Conservation (phyloP, 2,113 vertebrate species). For the Cinclus mexicanus region DNA sequence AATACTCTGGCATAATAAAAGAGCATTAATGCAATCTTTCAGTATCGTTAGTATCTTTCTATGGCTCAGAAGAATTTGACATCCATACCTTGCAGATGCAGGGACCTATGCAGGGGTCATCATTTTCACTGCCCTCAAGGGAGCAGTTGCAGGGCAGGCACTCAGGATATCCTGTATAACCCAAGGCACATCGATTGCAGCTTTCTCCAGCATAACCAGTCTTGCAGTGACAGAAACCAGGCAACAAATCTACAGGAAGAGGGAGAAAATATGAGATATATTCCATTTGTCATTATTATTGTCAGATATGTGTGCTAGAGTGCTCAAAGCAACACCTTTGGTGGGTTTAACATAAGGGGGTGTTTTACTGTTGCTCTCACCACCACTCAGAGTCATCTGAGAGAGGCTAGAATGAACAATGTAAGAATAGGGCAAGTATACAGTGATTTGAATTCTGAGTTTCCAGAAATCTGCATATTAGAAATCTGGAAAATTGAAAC, state of each 20-base stretch:
- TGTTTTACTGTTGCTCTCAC: background rate
- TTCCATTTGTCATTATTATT: background rate
- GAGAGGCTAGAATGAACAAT: background rate
- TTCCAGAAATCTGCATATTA: background rate
- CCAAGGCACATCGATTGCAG: conserved; percentile 85
- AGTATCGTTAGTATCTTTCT: background rate
- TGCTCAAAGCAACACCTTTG: background rate
- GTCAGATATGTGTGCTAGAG: background rate
- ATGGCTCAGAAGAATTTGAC: background rate
- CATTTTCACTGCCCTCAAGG: conserved; percentile 77
- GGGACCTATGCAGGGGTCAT: conserved; percentile 80
- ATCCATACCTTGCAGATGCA: conserved; percentile 84
- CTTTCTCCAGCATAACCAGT: conserved; percentile 84
- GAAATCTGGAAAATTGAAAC: background rate
- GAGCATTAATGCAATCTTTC: background rate
- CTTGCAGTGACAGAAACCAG: conserved; percentile 92
- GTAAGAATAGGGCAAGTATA: background rate
- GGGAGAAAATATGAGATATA: background rate
- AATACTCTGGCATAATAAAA: background rate
- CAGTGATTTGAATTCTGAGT: background rate
- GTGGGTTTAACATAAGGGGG: background rate
- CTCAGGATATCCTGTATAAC: conserved; percentile 80
- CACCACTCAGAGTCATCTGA: background rate
- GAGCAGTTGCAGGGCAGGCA: conserved; percentile 83
- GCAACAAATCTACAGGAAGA: conserved; percentile 75